Conservation (phyloP, 2,888 invertebrate species). For the Pristionchus maxplancki region DNA sequence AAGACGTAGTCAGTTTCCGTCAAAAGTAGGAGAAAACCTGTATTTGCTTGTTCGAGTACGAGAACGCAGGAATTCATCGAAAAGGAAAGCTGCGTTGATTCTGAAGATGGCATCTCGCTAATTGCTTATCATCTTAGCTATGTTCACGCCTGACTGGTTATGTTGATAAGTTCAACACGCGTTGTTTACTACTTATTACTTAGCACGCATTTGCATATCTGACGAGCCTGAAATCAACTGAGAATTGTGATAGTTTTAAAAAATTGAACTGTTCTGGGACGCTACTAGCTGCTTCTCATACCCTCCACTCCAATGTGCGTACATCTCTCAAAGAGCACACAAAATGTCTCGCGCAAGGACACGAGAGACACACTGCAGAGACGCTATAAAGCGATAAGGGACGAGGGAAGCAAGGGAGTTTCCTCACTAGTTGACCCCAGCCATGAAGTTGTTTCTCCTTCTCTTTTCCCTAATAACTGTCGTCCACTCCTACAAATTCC, state of each 20-base stretch:
- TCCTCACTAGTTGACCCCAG: background rate
- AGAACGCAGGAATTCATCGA: background rate
- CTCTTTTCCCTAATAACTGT: background rate
- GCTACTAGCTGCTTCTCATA: background rate
- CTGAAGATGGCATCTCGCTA: background rate
- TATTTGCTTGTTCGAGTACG: background rate
- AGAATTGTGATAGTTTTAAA: background rate
- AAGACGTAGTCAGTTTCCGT: background rate
- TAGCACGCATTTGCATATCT: no score
- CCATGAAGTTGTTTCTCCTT: background rate
- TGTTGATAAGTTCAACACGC: background rate
- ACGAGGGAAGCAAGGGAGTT: no score
- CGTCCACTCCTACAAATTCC: background rate
- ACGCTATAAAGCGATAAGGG: background rate
- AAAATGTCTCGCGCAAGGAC: background rate
- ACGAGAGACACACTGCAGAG: background rate
- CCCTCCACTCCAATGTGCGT: background rate
- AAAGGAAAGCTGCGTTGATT: background rate
- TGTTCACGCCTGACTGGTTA: background rate
- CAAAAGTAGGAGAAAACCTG: background rate
- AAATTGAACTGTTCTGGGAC: background rate
- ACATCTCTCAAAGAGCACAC: background rate
- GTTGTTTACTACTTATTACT: no score
- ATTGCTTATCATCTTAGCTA: background rate
- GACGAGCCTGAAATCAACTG: no score